phyloP scores from a whole-genome alignment of 2,888 invertebrate species.

The Automeris io region DNA sequence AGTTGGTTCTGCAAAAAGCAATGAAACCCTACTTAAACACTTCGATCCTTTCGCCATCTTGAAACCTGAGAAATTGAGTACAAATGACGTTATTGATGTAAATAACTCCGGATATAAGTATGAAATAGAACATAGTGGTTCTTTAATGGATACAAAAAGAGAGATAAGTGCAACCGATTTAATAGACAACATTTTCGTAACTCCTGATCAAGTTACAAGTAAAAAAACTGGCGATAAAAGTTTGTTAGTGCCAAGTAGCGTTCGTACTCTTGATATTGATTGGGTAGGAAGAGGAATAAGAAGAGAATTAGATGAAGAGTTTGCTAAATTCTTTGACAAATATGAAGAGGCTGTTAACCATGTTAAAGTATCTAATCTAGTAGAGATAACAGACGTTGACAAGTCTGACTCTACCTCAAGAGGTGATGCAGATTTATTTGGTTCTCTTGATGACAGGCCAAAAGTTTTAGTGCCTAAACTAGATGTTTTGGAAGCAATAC shows the following conservation, averaged over 20 bases:
- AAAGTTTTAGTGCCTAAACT: background rate
- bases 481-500: background rate
- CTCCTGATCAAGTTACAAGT: background rate
- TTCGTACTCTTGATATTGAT: too few species aligned
- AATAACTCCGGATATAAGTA: background rate
- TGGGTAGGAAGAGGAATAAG: too few species aligned
- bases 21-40: background rate
- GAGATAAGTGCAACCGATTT: background rate
- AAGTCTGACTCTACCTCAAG: background rate
- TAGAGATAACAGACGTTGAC: background rate
- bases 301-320: background rate
- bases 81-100: background rate
- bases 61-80: background rate
- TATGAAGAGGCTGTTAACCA: too few species aligned
- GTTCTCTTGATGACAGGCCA: background rate
- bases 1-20: background rate
- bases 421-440: too few species aligned
- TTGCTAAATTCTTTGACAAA: background rate
- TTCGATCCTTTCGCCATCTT: constrained; percentile 1
- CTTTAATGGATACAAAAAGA: constrained; percentile 5
- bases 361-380: background rate
- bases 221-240: too few species aligned
- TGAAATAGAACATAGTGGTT: background rate
- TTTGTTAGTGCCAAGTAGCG: too few species aligned
- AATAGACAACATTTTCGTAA: constrained; percentile 1